These are phyloP conservation scores for Prionace glauca DNA, from an alignment of 2,797 vertebrate genomes.

Conservation along the genomic window DNA sequence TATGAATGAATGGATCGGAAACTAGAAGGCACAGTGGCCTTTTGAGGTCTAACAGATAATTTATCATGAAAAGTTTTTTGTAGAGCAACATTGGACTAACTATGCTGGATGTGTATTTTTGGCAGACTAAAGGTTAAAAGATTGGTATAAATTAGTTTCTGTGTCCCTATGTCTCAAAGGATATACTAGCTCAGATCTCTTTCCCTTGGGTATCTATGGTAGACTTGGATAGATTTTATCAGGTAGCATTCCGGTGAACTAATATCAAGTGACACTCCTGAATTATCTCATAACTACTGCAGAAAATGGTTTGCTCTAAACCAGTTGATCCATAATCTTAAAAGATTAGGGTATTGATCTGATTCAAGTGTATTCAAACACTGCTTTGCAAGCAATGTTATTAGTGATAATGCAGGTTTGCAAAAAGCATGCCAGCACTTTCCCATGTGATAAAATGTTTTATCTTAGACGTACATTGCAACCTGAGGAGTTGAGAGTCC, in stretches of 20 bases:
- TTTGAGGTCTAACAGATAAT: background rate
- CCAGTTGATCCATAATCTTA: slow-evolving; percentile 14
- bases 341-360: slow-evolving; percentile 9
- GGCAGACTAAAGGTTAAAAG: slow-evolving; percentile 1
- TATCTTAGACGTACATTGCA: background rate
- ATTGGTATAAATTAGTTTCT: background rate
- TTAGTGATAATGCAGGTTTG: background rate
- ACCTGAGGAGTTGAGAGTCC: background rate
- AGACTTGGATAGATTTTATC: slow-evolving; percentile 4
- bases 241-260: background rate
- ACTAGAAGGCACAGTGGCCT: background rate
- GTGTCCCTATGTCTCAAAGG: background rate
- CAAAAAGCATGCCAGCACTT: background rate
- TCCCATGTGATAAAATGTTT: background rate
- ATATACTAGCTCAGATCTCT: background rate
- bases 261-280: background rate
- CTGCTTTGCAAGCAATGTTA: background rate
- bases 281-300: background rate
- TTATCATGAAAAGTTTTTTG: background rate
- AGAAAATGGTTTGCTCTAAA: slow-evolving; percentile 7
- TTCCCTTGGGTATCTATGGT: background rate
- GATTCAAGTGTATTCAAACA: background rate
- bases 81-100: background rate
- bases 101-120: background rate
- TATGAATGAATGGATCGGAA: background rate